These are phyloP conservation scores for Antennarius maculatus DNA, from an alignment of 2,797 vertebrate genomes.

Conservation along the genomic window DNA sequence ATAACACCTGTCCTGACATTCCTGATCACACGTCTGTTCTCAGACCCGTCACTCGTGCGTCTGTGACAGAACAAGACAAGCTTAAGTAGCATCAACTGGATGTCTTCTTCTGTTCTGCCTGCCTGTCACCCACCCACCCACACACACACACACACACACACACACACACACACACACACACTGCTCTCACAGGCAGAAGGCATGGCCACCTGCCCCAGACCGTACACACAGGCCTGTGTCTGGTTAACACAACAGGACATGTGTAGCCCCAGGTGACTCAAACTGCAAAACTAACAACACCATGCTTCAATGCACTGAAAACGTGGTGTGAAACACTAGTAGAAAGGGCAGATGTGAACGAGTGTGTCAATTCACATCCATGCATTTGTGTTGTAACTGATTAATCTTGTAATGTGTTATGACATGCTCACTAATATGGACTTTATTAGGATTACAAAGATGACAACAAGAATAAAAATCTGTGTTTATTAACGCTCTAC, in stretches of 20 bases:
- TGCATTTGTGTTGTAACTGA: conserved; percentile 38
- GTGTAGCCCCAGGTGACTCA: conserved; percentile 74
- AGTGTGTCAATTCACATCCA: conserved; percentile 22
- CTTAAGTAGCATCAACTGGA: conserved; percentile 13
- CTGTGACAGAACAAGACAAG: conserved; percentile 18
- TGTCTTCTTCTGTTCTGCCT: conserved; percentile 33
- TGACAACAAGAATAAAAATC: conserved; percentile 7
- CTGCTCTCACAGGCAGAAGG: conserved; percentile 23
- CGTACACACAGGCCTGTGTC: conserved; percentile 49
- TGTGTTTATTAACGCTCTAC: not conserved
- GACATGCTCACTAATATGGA: conserved; percentile 24
- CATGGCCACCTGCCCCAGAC: conserved; percentile 67
- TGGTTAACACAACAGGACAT: conserved; percentile 72
- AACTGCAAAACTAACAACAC: conserved; percentile 73
- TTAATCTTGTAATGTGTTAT: conserved; percentile 14
- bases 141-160: conserved; percentile 8
- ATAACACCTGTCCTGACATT: conserved; percentile 63
- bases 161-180: not conserved
- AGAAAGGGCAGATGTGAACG: conserved; percentile 30
- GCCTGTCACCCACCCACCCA: conserved; percentile 20
- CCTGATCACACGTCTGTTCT: conserved; percentile 56
- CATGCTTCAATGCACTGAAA: conserved; percentile 68
- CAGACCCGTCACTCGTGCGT: conserved; percentile 13
- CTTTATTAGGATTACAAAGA: conserved; percentile 24
- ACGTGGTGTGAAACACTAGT: conserved; percentile 56